phyloP scores from a whole-genome alignment of 1,140 invertebrate species.

The Arion vulgaris region DNA sequence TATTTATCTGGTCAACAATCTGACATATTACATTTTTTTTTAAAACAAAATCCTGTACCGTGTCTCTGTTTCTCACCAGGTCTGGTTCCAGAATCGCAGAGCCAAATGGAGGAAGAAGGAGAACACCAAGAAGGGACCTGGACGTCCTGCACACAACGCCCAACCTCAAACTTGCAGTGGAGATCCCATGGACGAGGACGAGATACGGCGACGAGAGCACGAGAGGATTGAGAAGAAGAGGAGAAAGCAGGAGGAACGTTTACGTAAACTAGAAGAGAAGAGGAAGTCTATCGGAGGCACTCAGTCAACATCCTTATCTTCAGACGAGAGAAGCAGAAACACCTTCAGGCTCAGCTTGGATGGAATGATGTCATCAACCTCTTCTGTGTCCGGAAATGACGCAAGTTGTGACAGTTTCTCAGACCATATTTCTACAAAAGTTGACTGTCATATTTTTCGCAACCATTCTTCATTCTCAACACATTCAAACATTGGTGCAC shows the following conservation, averaged over 20 bases:
- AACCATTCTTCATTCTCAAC: too few relatives aligned
- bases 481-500: neutral
- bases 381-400: conserved; percentile 1
- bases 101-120: conserved; percentile 99
- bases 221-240: conserved; percentile 81
- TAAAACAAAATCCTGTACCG: too few relatives aligned
- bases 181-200: conserved; percentile 92
- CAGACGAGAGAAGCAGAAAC: neutral
- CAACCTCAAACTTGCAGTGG: conserved; percentile 98
- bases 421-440: neutral
- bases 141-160: conserved; percentile 97
- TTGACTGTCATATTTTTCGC: neutral
- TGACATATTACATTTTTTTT: too few relatives aligned
- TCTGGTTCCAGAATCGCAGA: conserved; percentile 99
- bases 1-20: too few relatives aligned
- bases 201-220: conserved; percentile 90
- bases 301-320: neutral
- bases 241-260: conserved; percentile 82
- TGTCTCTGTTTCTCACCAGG: conserved; percentile 78
- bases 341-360: conserved; percentile 1
- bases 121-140: conserved; percentile 98
- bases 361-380: conserved; percentile 21
- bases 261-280: conserved; percentile 63
- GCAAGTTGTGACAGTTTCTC: conserved; percentile 29
- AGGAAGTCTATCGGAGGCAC: conserved; percentile 31